Evolutionary conservation across 2,888 invertebrate genomes (phyloP), one percentile per base, ranked within the genome.

Genomic region (Plagiodera versicolora): DNA sequence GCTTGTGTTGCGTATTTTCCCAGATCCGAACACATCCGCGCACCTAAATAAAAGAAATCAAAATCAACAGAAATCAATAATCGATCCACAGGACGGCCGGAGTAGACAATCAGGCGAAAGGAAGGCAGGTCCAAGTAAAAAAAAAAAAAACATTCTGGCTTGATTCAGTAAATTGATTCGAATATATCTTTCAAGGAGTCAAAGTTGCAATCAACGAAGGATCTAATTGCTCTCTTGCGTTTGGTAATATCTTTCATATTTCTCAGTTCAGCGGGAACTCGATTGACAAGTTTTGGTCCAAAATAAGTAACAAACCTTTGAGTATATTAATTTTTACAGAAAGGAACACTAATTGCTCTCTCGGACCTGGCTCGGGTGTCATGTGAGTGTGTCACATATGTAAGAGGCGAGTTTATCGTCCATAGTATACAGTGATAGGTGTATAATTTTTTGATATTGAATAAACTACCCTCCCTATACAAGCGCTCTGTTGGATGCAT

Each of bases 341-440:
- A 47, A 47, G 46, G 46, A 46, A 46, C 46, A 46, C 46, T 46
- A 46, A 46, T 46, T 46, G 46, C 16, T 46, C 46, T 47, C 47
- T 16, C 18, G 18, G 47, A 47, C n/a, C 18, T 47, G 19, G 47
- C 47, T 18, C 19, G 47, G 47, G 47, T 47, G 47, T 47, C 47
- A n/a, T 47, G 9, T 17, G 10, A 6, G 19, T 47, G 18, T 47
- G 47, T 47, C 8, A 47, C 3, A 18, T 47, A 47, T 18, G 18
- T 32, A 32, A 32, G 32, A 32, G 24, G 24, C 24, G 24, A 24
- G 24, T 24, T 24, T 6, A 24, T 24, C 17, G 46, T 46, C 18
- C 16, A 14, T 46, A 14, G 46, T 14, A 46, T 3, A 14, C 16
- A 14, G 46, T 10, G 46, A 9, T 46, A 46, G 11, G 46, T 46